These are phyloP conservation scores for Xyrichtys novacula DNA, from an alignment of 2,797 vertebrate genomes.

Conservation along the genomic window DNA sequence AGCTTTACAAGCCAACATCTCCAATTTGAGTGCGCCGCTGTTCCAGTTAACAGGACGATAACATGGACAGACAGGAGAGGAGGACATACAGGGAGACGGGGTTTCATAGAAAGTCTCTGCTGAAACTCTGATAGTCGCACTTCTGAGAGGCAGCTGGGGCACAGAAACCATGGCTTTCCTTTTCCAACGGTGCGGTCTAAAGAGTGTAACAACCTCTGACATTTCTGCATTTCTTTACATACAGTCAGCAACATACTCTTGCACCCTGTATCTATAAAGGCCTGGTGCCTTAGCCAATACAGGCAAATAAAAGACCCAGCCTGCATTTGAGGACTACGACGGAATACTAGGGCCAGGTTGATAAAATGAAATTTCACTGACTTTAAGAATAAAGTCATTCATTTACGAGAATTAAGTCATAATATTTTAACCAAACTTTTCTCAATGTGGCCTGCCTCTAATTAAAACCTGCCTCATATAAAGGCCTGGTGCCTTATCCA, in stretches of 20 bases:
- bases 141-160: not conserved
- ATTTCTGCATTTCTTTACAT: not conserved
- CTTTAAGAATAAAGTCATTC: no score
- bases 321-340: no score
- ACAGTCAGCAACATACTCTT: not conserved
- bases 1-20: not conserved
- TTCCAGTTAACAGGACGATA: slow-evolving; percentile 1
- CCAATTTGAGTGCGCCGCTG: slow-evolving; percentile 4
- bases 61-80: slow-evolving; percentile 30
- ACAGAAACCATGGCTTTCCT: not conserved
- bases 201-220: not conserved
- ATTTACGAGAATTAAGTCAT: no score
- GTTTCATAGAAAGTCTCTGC: not conserved
- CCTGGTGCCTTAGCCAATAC: no score
- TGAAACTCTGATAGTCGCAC: slow-evolving; percentile 6
- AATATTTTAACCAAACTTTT: no score
- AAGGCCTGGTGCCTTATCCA: no score
- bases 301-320: no score
- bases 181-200: not conserved
- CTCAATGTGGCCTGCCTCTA: no score
- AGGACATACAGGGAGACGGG: slow-evolving; percentile 2
- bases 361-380: no score
- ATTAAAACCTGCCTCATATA: no score
- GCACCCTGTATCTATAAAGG: no score
- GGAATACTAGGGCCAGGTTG: no score